phyloP scores from a whole-genome alignment of 2,797 vertebrate species.

The Sphenopsis melanotis region DNA sequence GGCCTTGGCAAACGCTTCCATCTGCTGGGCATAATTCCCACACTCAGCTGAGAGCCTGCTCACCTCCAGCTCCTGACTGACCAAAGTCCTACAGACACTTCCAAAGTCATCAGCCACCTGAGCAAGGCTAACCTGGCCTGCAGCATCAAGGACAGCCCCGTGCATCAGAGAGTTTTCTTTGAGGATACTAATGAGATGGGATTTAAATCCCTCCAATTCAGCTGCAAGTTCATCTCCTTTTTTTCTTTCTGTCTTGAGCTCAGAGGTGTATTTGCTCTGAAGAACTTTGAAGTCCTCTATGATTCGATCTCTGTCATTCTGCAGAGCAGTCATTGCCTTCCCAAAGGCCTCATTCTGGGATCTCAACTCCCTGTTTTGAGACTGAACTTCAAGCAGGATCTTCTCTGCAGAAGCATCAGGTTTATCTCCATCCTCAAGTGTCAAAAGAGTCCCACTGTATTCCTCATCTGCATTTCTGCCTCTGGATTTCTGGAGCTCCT shows the following conservation, averaged over 20 bases:
- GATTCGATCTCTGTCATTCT: slow-evolving; percentile 83
- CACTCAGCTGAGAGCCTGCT: slow-evolving; percentile 74
- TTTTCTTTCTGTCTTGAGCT: slow-evolving; percentile 72
- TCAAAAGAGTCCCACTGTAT: slow-evolving; percentile 45
- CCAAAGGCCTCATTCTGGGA: slow-evolving; percentile 82
- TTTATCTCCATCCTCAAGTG: slow-evolving; percentile 57
- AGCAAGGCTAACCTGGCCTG: slow-evolving; percentile 57
- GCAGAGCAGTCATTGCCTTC: slow-evolving; percentile 84
- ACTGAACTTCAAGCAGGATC: slow-evolving; percentile 62
- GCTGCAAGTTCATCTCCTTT: slow-evolving; percentile 71
- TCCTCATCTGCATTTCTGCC: slow-evolving; percentile 69
- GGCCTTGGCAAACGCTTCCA: slow-evolving; percentile 83
- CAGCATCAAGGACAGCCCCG: slow-evolving; percentile 56
- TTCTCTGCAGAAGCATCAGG: slow-evolving; percentile 63
- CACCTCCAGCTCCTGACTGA: slow-evolving; percentile 73
- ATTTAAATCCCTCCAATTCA: slow-evolving; percentile 68
- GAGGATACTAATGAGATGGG: slow-evolving; percentile 61
- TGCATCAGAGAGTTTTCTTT: slow-evolving; percentile 73
- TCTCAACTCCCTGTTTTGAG: slow-evolving; percentile 69
- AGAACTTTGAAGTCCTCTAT: slow-evolving; percentile 83
- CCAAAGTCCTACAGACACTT: slow-evolving; percentile 71
- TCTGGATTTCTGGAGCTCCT: slow-evolving; percentile 56
- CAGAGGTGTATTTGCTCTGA: slow-evolving; percentile 74
- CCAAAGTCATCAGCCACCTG: slow-evolving; percentile 72
- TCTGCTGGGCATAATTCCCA: slow-evolving; percentile 71